These are phyloP conservation scores for Calcarius ornatus DNA, from an alignment of 2,113 vertebrate species.

Conservation along the genomic window DNA sequence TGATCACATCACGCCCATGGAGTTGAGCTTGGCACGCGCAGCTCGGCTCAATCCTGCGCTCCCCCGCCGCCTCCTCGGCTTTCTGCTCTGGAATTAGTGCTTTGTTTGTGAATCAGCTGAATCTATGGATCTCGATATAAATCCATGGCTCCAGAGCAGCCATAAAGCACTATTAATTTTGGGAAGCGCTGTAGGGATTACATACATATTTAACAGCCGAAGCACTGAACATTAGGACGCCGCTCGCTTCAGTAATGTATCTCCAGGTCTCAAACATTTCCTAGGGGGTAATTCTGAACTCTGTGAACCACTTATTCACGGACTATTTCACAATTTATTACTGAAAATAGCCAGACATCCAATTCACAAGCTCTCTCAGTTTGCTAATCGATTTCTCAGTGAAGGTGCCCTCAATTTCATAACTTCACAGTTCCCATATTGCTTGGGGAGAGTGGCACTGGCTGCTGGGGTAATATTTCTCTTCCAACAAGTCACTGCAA, in stretches of 20 bases:
- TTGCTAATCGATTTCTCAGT: conserved; percentile 85
- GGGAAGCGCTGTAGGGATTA: conserved; percentile 74
- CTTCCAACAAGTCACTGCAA: conserved; percentile 74
- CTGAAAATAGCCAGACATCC: conserved; percentile 83
- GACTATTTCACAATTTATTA: conserved; percentile 85
- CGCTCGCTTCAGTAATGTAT: conserved; percentile 72
- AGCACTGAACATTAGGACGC: conserved; percentile 69
- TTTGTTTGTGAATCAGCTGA: conserved; percentile 67
- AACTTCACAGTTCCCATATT: conserved; percentile 75
- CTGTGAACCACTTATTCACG: conserved; percentile 80
- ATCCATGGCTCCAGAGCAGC: conserved; percentile 68
- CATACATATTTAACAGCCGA: conserved; percentile 78
- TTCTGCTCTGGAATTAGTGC: conserved; percentile 65
- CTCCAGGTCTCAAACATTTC: conserved; percentile 76
- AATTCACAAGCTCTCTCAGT: conserved; percentile 83
- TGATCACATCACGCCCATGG: fast-evolving
- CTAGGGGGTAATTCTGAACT: conserved; percentile 82
- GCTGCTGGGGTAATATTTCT: conserved; percentile 79
- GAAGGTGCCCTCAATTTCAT: conserved; percentile 87
- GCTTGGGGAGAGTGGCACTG: conserved; percentile 68
- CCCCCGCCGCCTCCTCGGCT: not conserved
- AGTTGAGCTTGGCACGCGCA: not conserved
- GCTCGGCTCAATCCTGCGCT: not conserved
- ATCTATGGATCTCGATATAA: conserved; percentile 66
- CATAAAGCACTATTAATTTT: conserved; percentile 78